phyloP scores from a whole-genome alignment of 2,797 vertebrate species.

The Acrossocheilus fasciatus region DNA sequence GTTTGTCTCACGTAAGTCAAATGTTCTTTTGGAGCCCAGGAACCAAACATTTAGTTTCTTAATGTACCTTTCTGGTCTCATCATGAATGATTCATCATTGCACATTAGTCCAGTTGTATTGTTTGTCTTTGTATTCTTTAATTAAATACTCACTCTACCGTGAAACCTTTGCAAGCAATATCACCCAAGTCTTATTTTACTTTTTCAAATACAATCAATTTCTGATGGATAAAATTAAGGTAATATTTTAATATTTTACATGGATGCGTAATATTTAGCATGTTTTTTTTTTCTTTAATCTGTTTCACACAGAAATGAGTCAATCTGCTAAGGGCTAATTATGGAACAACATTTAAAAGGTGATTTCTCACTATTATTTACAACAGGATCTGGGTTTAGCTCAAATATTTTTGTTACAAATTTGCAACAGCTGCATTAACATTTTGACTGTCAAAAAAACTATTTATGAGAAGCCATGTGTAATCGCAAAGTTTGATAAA shows the following conservation, averaged over 20 bases:
- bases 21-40: neutral
- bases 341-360: neutral
- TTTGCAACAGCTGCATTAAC: neutral
- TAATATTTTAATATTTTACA: neutral
- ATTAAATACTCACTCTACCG: neutral
- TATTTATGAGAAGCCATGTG: too few species aligned
- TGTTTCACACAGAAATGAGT: neutral
- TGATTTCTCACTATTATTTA: neutral
- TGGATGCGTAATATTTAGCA: neutral
- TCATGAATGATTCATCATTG: neutral
- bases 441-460: neutral
- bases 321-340: neutral
- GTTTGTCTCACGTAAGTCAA: neutral
- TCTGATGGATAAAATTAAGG: neutral
- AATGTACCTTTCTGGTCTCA: neutral
- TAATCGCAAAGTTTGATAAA: too few species aligned
- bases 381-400: neutral
- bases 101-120: neutral
- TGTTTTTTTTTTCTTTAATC: neutral
- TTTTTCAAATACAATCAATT: neutral
- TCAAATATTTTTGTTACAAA: neutral
- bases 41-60: neutral
- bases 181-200: neutral
- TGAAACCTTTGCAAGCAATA: neutral
- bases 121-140: neutral